A percentile compares a stretch with the other conserved stretches of the same genome.
phyloP scores from a whole-genome alignment of 2,113 vertebrate species.

The Sapajus apella region DNA sequence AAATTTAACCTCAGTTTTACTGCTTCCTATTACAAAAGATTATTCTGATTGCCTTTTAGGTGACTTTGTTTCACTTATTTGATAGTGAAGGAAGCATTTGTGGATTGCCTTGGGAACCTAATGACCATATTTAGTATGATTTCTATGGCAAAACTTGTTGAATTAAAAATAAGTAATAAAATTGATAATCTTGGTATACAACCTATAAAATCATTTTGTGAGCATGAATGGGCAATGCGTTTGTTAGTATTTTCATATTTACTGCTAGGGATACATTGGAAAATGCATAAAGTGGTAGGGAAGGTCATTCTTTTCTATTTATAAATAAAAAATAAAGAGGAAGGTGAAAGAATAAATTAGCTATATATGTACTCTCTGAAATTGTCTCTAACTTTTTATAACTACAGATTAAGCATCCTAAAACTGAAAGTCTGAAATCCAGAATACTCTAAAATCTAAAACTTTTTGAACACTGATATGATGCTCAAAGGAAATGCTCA shows the following conservation, averaged over 20 bases:
- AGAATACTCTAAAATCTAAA: not conserved
- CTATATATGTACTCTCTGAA: not conserved
- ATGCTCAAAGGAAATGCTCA: not conserved
- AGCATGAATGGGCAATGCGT: not conserved
- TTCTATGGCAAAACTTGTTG: conserved; percentile 17
- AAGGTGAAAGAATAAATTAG: conserved; percentile 1
- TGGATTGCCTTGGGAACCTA: conserved; percentile 19
- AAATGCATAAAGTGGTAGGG: not conserved
- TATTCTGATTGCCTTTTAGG: not conserved
- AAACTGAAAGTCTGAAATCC: not conserved
- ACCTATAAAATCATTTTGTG: conserved; percentile 3
- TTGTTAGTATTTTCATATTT: conserved; percentile 52
- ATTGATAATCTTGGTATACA: not conserved
- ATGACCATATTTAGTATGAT: not conserved
- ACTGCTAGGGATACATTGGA: not conserved
- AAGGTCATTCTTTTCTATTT: not conserved
- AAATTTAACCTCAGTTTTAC: not conserved
- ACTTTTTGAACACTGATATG: not conserved
- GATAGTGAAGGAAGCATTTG: not conserved
- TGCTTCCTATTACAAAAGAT: not conserved
- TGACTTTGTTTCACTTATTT: conserved; percentile 14
- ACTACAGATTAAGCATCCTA: not conserved
- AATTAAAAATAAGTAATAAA: conserved; percentile 52
- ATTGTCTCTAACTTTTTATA: conserved; percentile 4
- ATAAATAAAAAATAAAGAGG: conserved; percentile 8